Conservation (phyloP, 2,113 vertebrate species). For the Ia io region DNA sequence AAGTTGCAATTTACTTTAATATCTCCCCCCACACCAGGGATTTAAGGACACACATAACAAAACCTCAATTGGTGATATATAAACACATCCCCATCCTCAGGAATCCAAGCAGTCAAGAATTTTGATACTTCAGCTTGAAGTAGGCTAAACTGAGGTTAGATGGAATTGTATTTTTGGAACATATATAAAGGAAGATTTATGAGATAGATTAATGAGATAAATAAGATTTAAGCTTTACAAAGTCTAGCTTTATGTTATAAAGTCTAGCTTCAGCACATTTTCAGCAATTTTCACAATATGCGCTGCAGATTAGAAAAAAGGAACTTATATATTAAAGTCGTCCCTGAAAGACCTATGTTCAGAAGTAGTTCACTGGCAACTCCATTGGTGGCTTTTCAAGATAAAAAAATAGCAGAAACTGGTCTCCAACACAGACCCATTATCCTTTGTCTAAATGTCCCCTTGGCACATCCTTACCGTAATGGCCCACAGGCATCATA, state of each 20-base stretch:
- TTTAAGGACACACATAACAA: background rate
- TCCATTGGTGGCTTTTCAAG: background rate
- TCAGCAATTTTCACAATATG: background rate
- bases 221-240: background rate
- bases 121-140: background rate
- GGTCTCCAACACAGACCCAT: background rate
- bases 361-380: background rate
- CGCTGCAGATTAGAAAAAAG: background rate
- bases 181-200: background rate
- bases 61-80: background rate
- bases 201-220: background rate
- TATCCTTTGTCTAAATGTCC: background rate
- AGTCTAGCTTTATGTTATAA: slow-evolving; percentile 11
- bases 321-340: background rate
- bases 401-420: background rate
- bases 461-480: too few relatives aligned
- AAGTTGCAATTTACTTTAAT: background rate
- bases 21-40: background rate
- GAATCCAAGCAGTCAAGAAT: background rate
- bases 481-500: background rate
- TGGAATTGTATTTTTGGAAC: background rate
- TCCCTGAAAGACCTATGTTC: background rate
- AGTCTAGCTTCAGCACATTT: background rate
- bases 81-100: background rate
- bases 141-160: background rate